Percentiles rank a stretch among this genome's conserved stretches.
These are phyloP conservation scores for Auanema freiburgensis DNA, from an alignment of 2,888 invertebrate genomes.

Conservation along the genomic window DNA sequence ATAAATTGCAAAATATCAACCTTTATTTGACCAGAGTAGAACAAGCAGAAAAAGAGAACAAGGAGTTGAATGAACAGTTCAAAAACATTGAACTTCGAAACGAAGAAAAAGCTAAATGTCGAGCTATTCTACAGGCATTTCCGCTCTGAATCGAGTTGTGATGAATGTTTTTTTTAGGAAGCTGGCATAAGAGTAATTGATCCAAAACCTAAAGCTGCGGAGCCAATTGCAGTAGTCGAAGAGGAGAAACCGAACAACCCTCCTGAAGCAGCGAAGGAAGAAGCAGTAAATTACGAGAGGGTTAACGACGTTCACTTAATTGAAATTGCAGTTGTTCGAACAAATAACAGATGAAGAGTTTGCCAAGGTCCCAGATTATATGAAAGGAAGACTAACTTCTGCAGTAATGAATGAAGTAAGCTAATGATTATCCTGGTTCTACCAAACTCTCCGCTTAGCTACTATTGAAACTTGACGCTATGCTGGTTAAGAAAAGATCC, in stretches of 20 bases:
- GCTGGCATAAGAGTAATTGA: neutral
- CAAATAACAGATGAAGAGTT: constrained; percentile 8
- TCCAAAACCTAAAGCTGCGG: neutral
- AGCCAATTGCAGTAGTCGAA: constrained; percentile 5
- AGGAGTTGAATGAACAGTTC: too few species aligned
- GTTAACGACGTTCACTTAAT: neutral
- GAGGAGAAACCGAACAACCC: constrained; percentile 3
- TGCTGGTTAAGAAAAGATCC: too few species aligned
- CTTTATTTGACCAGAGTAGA: too few species aligned
- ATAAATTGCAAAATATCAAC: too few species aligned
- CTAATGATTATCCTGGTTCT: neutral
- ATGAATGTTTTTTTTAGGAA: too few species aligned
- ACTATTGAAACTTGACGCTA: too few species aligned
- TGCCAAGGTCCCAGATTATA: constrained; percentile 12
- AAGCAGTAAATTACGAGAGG: neutral
- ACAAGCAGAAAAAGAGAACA: too few species aligned
- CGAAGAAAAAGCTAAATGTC: too few species aligned
- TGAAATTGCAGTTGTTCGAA: constrained; percentile 5
- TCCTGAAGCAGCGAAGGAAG: constrained; percentile 1
- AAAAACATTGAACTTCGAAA: too few species aligned
- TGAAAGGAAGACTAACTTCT: constrained; percentile 10
- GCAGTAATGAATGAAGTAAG: constrained; percentile 14
- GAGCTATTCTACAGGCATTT: too few species aligned
- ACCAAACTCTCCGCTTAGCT: too few species aligned
- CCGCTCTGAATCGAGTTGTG: too few species aligned